These are phyloP conservation scores for Tachysurus fulvidraco DNA, from an alignment of 2,113 vertebrate species.

Conservation along the genomic window DNA sequence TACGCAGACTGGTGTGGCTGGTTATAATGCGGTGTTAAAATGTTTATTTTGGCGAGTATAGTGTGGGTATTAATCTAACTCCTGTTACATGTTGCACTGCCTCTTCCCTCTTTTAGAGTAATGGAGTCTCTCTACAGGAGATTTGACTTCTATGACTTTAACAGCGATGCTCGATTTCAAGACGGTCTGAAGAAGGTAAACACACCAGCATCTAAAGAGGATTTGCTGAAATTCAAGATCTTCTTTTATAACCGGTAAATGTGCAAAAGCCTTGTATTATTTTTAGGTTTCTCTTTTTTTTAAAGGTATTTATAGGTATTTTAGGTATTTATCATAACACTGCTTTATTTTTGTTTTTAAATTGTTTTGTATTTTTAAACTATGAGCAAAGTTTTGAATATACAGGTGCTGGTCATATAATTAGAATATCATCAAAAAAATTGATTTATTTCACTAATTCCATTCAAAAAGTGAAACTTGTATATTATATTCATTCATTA, in stretches of 20 bases:
- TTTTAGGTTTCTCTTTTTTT: neutral
- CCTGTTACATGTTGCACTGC: neutral
- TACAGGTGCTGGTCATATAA: too few species aligned
- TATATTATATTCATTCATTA: too few species aligned
- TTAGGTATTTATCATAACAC: too few species aligned
- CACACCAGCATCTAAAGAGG: neutral
- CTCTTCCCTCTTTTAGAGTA: neutral
- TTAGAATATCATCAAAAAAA: too few species aligned
- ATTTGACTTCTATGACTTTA: constrained; percentile 68
- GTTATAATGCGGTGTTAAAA: neutral
- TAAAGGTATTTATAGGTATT: too few species aligned
- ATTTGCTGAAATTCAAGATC: constrained; percentile 62
- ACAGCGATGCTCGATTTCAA: constrained; percentile 60
- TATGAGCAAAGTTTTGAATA: too few species aligned
- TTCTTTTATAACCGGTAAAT: constrained; percentile 72
- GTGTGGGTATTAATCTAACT: neutral
- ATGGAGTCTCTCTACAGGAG: constrained; percentile 66
- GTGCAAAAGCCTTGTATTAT: neutral
- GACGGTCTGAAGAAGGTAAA: constrained; percentile 54
- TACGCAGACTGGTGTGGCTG: neutral
- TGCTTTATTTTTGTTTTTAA: neutral
- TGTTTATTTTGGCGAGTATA: neutral
- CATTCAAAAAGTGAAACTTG: too few species aligned
- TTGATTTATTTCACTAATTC: too few species aligned
- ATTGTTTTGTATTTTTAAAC: too few species aligned